These are phyloP conservation scores for Barbus barbus DNA, from an alignment of 2,113 vertebrate genomes.

Conservation along the genomic window DNA sequence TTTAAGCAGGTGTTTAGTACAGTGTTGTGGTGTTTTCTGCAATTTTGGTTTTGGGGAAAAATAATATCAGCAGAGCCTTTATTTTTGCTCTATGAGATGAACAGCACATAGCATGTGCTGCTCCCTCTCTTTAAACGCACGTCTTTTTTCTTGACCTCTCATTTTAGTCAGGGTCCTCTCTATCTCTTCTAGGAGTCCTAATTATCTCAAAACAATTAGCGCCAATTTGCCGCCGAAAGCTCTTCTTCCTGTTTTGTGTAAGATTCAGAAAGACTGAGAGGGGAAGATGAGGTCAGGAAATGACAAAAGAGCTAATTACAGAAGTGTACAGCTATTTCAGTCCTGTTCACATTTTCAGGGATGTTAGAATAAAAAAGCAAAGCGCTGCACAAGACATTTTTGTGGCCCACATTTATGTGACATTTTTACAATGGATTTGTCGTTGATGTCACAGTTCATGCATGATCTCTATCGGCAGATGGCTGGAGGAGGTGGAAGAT, in stretches of 20 bases:
- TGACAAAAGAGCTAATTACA: conserved; percentile 57
- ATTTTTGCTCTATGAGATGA: not conserved
- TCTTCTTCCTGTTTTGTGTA: conserved; percentile 43
- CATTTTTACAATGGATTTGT: not conserved
- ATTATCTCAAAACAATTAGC: conserved; percentile 58
- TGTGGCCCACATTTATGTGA: not conserved
- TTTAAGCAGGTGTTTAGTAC: no score
- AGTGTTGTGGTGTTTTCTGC: no score
- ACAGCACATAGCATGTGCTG: not conserved
- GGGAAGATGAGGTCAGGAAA: conserved; percentile 52
- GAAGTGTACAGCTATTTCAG: conserved; percentile 43
- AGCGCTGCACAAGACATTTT: conserved; percentile 4
- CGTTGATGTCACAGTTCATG: conserved; percentile 20
- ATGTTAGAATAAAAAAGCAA: conserved; percentile 27
- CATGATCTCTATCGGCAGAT: conserved; percentile 25
- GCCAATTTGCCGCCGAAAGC: conserved; percentile 45
- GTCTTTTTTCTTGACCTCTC: conserved; percentile 36
- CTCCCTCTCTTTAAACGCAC: not conserved
- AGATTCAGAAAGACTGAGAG: conserved; percentile 38
- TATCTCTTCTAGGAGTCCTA: conserved; percentile 47
- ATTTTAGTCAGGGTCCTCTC: conserved; percentile 27
- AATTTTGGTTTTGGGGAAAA: no score
- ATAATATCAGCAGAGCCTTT: no score
- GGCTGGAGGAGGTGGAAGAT: conserved; percentile 21
- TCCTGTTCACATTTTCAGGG: conserved; percentile 23